phyloP scores from a whole-genome alignment of 2,888 invertebrate species.

The Carterocephalus palaemon region DNA sequence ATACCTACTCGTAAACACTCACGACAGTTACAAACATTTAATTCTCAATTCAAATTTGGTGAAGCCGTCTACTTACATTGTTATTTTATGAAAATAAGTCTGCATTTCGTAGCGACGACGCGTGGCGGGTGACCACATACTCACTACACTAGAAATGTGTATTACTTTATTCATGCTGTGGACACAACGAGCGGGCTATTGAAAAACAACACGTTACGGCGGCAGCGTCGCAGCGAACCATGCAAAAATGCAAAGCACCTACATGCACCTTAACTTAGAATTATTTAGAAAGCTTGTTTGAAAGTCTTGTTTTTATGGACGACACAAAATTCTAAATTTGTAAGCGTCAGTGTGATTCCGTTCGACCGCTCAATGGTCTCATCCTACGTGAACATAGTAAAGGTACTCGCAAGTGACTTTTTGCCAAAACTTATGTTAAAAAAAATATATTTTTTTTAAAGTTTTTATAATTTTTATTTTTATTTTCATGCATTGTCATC shows the following conservation, averaged over 20 bases:
- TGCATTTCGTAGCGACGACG: constrained; percentile 51
- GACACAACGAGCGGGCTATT: constrained; percentile 13
- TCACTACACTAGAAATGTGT: constrained; percentile 34
- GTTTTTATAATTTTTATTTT: too few species aligned
- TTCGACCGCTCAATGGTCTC: too few species aligned
- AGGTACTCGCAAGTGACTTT: too few species aligned
- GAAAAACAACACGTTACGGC: constrained; percentile 15
- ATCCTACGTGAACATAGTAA: too few species aligned
- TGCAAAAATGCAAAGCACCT: constrained; percentile 16
- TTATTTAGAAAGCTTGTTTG: constrained; percentile 6
- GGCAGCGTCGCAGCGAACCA: not conserved
- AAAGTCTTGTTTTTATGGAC: not conserved
- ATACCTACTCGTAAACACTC: too few species aligned
- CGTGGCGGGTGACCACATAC: constrained; percentile 35
- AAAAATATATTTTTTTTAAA: too few species aligned
- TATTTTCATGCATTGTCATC: too few species aligned
- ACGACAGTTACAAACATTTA: not conserved
- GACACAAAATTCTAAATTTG: not conserved
- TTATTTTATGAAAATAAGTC: constrained; percentile 46
- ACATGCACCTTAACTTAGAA: constrained; percentile 10
- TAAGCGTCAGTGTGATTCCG: too few species aligned
- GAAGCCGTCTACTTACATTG: constrained; percentile 53
- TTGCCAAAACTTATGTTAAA: too few species aligned
- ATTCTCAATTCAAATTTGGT: constrained; percentile 33
- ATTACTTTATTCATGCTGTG: constrained; percentile 15